phyloP scores from a whole-genome alignment of 2,113 vertebrate genomes.

The Phylloscopus trochilus region DNA sequence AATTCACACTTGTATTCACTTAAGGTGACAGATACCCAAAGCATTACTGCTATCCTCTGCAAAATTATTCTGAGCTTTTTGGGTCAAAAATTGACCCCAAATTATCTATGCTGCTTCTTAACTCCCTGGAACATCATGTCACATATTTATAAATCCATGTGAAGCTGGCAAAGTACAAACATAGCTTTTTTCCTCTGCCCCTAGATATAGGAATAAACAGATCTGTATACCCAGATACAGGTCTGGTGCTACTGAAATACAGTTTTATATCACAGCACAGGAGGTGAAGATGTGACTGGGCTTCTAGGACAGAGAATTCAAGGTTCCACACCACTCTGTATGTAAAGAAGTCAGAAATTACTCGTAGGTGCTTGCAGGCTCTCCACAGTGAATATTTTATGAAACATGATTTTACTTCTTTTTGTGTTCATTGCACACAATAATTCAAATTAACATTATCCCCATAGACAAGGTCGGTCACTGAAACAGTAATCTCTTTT shows the following conservation, averaged over 20 bases:
- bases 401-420: neutral
- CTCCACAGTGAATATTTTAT: neutral
- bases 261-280: neutral
- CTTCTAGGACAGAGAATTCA: neutral
- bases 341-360: neutral
- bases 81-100: neutral
- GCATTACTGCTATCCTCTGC: neutral
- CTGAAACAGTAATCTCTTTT: neutral
- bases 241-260: neutral
- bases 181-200: accelerated
- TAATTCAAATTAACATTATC: neutral
- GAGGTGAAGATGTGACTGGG: neutral
- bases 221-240: neutral
- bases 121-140: neutral
- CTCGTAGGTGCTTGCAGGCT: neutral
- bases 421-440: neutral
- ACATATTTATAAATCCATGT: neutral
- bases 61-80: neutral
- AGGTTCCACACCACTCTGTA: neutral
- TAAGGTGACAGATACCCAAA: neutral
- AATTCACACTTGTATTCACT: neutral
- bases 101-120: accelerated
- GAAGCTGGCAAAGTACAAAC: neutral
- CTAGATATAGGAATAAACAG: neutral
- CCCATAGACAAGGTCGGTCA: neutral